Percentiles rank a stretch among this genome's conserved stretches.
Conservation (phyloP, 2,888 invertebrate genomes). For the Charanyca ferruginea region DNA sequence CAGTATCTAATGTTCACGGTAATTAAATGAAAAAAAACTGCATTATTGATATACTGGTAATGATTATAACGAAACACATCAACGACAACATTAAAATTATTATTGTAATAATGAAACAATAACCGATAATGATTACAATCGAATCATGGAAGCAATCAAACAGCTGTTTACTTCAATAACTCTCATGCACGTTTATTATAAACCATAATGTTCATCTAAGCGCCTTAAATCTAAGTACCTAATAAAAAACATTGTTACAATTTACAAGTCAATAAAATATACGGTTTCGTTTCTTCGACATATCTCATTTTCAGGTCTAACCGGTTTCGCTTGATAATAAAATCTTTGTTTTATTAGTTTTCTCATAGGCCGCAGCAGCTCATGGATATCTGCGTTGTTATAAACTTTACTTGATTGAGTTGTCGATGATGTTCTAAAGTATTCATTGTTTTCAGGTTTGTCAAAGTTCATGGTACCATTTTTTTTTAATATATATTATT, state of each 20-base stretch:
- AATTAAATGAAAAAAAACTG: slow-evolving; percentile 24
- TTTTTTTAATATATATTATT: too few species aligned
- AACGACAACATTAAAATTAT: slow-evolving; percentile 13
- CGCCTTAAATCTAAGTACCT: slow-evolving; percentile 1
- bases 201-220: slow-evolving; percentile 25
- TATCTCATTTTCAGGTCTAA: slow-evolving; percentile 69
- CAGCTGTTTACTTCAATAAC: neutral
- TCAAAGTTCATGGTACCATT: too few species aligned
- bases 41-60: neutral
- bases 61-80: slow-evolving; percentile 33
- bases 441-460: neutral
- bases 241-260: slow-evolving; percentile 44
- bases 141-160: slow-evolving; percentile 21
- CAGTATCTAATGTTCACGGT: slow-evolving; percentile 17
- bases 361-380: slow-evolving; percentile 9
- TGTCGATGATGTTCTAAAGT: neutral
- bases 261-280: slow-evolving; percentile 66
- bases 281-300: slow-evolving; percentile 58
- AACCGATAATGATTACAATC: slow-evolving; percentile 8
- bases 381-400: neutral
- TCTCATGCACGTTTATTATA: slow-evolving; percentile 22
- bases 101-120: slow-evolving; percentile 16
- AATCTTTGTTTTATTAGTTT: slow-evolving; percentile 63
- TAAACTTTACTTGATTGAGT: neutral
- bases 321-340: slow-evolving; percentile 70